These are phyloP conservation scores for Trematomus loennbergii DNA, from an alignment of 2,113 vertebrate genomes.

Conservation along the genomic window DNA sequence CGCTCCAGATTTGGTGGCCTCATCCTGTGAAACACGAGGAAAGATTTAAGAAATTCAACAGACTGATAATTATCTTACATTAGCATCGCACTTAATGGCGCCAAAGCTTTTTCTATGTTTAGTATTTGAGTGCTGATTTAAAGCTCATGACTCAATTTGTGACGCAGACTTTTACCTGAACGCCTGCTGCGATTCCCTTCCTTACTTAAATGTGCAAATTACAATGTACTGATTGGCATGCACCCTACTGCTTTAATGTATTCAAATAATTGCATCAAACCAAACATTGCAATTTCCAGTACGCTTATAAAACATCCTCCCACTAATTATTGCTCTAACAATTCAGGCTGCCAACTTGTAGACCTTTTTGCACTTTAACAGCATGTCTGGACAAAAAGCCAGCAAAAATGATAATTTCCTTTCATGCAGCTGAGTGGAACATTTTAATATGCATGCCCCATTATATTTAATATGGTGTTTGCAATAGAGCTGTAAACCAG, in stretches of 20 bases:
- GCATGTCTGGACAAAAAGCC: background rate
- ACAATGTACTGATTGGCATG: conserved; percentile 60
- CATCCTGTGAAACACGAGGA: conserved; percentile 78
- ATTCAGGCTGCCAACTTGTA: conserved; percentile 19
- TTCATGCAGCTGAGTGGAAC: background rate
- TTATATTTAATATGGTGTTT: conserved; percentile 3
- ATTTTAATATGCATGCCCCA: conserved; percentile 14
- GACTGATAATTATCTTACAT: conserved; percentile 50
- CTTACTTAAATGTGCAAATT: conserved; percentile 55
- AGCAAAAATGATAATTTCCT: background rate
- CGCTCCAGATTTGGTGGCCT: conserved; percentile 73
- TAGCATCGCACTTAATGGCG: conserved; percentile 32
- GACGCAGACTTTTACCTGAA: conserved; percentile 38
- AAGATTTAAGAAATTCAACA: conserved; percentile 33
- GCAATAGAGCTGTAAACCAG: background rate
- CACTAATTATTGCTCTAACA: conserved; percentile 20
- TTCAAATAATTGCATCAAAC: conserved; percentile 61
- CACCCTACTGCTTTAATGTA: conserved; percentile 59
- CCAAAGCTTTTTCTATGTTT: conserved; percentile 30
- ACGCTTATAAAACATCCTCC: conserved; percentile 28
- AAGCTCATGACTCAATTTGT: conserved; percentile 25
- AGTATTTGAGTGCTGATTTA: conserved; percentile 44
- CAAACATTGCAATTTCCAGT: conserved; percentile 46
- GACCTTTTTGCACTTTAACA: background rate
- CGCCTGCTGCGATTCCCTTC: conserved; percentile 43